Evolutionary conservation across 2,113 vertebrate species (phyloP), one percentile per base, ranked within the genome.

Genomic region (Gallinago jamesoni): DNA sequence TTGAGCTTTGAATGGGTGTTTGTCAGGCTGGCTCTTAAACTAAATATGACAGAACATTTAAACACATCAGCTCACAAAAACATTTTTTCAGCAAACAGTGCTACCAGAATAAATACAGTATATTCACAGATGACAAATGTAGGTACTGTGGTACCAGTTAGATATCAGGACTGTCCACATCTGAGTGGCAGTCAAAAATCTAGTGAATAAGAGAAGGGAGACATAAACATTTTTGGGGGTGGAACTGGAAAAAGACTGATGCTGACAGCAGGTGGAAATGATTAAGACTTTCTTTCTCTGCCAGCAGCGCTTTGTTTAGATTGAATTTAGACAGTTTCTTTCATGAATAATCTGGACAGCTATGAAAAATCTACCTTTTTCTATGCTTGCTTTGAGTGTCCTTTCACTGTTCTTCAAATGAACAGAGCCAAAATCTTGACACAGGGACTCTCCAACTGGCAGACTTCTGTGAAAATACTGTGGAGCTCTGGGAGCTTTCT

Each of bases 251-350:
- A 35, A 64, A 73, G 8, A 70, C 69, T 47, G 50, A 88, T 83
- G 21, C 37, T 73, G 68, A 47, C 63, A 90, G 50, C 82, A 87
- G 35, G 60, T 63, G n/a, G 79, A 80, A 83, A 64, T 63, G 3
- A 76, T 87, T 75, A 56, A 86, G 35, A 75, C 30, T 16, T 63
- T 33, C 25, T 74, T 75, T 84, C 48, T 75, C 57, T 78, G 48
- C 47, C 80, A 84, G 68, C 15, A 1, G 31, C 37, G 28, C 21
- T 84, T 79, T 89, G 82, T 72, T 86, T 87, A 78, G n/a, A 45
- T 79, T 30, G 27, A 94, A 87, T 95, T 87, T 57, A 86, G 48
- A 22, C 30, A 6, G 31, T 69, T 94, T 95, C 82, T 74, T 93
- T 93, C 41, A 33, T 80, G 4, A 87, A 63, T 57, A 90, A 86